Base-by-base conservation (phyloP, 2,797 vertebrate genomes). In the Balearica regulorum region DNA sequence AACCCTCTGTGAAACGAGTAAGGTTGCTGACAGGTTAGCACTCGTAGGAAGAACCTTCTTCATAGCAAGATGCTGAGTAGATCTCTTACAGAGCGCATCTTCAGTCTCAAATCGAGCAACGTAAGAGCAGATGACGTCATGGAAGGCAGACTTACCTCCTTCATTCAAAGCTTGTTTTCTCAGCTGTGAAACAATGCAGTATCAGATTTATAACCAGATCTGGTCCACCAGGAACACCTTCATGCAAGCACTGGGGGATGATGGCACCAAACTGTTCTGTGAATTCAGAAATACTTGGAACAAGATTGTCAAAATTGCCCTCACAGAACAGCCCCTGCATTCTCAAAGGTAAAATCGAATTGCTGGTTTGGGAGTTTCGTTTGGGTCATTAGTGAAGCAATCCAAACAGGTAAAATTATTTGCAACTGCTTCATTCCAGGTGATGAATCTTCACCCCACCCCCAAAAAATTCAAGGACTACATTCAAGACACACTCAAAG, bases 101-200 rank as follows among this genome's bases (percentile, higher is more conserved):
- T 61, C 39, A 17, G 33, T 11, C 60, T 48, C 39, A 21, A 8
- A 65, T 15, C 14, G 10, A 58, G 46, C 72, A 78, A 35, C 20
- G 16, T 7, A 17, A 37, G n/a, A 82, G 2, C 20, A 43, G 35
- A 55, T 43, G 55, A 4, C 17, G 49, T 18, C 49, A 25, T 1
- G 3, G 33, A 69, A 51, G 39, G 41, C 0, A 17, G 44, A 26
- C 82, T 85, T 57, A 93, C 85, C 77, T 31, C 2, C 14, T 49
- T 16, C 11, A 8, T 5, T 5, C 60, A 43, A 21, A 77, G 48
- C 33, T 46, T 48, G 16, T 11, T 33, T 13, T 31, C 71, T 44
- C 5, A 0, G 57, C 4, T 44, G 37, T 49, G 37, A 81, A 48
- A 25, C 4, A 19, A 20, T 0, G 3, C 6, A 25, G 43, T 6